Conservation (phyloP, 1,140 invertebrate genomes). For the Psilanteris sp. region DNA sequence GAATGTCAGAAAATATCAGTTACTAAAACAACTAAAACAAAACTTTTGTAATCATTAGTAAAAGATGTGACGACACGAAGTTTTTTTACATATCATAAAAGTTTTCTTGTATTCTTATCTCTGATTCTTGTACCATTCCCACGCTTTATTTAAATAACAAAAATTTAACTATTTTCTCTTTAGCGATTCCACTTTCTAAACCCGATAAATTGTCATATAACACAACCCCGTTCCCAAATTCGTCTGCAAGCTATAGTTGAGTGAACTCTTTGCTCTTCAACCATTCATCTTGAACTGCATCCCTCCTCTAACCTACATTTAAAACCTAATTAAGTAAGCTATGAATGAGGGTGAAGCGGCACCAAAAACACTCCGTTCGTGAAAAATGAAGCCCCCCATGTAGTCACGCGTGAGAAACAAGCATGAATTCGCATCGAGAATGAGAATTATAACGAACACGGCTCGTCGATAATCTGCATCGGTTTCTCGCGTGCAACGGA, state of each 20-base stretch:
- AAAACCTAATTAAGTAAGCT: neutral
- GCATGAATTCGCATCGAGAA: conserved; percentile 13
- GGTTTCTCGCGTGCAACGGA: conserved; percentile 44
- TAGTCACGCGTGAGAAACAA: conserved; percentile 46
- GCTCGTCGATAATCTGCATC: conserved; percentile 43
- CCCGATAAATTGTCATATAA: too few relatives aligned
- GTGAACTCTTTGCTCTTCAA: neutral
- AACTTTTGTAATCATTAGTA: too few relatives aligned
- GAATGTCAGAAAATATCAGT: too few relatives aligned
- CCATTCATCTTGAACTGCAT: neutral
- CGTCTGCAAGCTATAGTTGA: neutral
- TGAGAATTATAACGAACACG: conserved; percentile 39
- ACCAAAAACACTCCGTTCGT: conserved; percentile 17
- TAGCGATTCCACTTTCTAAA: too few relatives aligned
- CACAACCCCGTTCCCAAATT: neutral
- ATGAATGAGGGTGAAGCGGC: too few relatives aligned
- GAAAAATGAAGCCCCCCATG: conserved; percentile 32
- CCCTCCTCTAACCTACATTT: conserved; percentile 21
- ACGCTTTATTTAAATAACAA: too few relatives aligned
- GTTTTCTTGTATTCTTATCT: too few relatives aligned
- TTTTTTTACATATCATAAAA: too few relatives aligned
- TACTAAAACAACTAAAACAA: too few relatives aligned
- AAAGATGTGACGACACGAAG: too few relatives aligned
- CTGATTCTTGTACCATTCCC: too few relatives aligned
- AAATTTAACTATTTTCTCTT: too few relatives aligned